phyloP scores from a whole-genome alignment of 2,888 invertebrate species.

The Tolmerus cingulatus region DNA sequence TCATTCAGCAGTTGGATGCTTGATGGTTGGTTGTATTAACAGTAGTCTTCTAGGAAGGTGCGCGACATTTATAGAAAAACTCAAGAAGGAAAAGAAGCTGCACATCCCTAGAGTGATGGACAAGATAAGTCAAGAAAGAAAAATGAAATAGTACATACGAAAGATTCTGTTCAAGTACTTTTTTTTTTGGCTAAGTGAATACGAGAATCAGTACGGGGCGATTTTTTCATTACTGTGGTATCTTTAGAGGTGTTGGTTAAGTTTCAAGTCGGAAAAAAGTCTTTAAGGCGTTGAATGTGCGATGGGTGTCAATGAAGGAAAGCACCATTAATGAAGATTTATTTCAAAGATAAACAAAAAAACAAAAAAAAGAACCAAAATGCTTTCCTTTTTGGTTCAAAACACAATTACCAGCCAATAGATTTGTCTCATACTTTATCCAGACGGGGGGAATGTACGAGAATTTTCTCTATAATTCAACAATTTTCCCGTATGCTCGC shows the following conservation, averaged over 20 bases:
- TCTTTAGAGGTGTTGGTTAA: background rate
- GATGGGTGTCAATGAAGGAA: background rate
- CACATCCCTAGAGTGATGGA: background rate
- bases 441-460: background rate
- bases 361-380: too few relatives aligned
- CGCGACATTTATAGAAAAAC: background rate
- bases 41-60: background rate
- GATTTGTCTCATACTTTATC: background rate
- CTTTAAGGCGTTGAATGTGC: background rate
- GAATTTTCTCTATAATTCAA: background rate
- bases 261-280: background rate
- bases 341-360: background rate
- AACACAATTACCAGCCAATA: background rate
- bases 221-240: background rate
- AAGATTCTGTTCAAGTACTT: background rate
- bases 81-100: background rate
- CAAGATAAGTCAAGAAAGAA: background rate
- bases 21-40: background rate
- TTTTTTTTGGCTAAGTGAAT: background rate
- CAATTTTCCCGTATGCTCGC: background rate
- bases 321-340: background rate
- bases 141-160: background rate
- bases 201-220: background rate
- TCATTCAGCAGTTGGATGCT: background rate
- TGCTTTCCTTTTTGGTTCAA: background rate